A percentile compares a stretch with the other conserved stretches of the same genome.
Conservation (phyloP, 1,140 invertebrate species). For the Papilio machaon region DNA sequence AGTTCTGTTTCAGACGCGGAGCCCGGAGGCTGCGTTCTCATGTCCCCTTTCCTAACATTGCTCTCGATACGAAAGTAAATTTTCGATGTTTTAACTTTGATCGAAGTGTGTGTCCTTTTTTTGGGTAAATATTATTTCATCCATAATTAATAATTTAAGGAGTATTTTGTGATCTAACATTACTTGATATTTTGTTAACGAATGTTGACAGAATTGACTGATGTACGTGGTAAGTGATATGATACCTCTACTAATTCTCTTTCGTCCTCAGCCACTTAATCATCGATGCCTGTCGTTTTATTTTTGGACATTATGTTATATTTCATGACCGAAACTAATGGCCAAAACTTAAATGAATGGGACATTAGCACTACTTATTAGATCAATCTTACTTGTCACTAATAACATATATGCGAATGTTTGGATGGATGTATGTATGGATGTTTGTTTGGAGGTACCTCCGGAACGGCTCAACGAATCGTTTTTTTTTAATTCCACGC, state of each 20-base stretch:
- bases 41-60: constrained; percentile 19
- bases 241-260: constrained; percentile 46
- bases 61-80: constrained; percentile 46
- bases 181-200: constrained; percentile 49
- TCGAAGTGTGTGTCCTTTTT: constrained; percentile 35
- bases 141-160: constrained; percentile 26
- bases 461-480: too few relatives aligned
- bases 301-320: background rate
- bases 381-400: too few relatives aligned
- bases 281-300: background rate
- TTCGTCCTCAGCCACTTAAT: constrained; percentile 35
- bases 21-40: constrained; percentile 49
- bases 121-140: background rate
- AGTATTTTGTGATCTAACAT: constrained; percentile 48
- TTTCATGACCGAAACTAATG: background rate
- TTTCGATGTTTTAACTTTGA: constrained; percentile 27
- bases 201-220: constrained; percentile 60
- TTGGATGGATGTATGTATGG: too few relatives aligned
- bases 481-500: too few relatives aligned
- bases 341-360: background rate
- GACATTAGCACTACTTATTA: too few relatives aligned
- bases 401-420: too few relatives aligned
- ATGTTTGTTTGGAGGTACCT: too few relatives aligned
- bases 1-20: constrained; percentile 57
- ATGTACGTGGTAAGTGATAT: constrained; percentile 60